A percentile compares a stretch with the other conserved stretches of the same genome.
Conservation (phyloP, 2,113 vertebrate species). For the Ibidorhyncha struthersii region DNA sequence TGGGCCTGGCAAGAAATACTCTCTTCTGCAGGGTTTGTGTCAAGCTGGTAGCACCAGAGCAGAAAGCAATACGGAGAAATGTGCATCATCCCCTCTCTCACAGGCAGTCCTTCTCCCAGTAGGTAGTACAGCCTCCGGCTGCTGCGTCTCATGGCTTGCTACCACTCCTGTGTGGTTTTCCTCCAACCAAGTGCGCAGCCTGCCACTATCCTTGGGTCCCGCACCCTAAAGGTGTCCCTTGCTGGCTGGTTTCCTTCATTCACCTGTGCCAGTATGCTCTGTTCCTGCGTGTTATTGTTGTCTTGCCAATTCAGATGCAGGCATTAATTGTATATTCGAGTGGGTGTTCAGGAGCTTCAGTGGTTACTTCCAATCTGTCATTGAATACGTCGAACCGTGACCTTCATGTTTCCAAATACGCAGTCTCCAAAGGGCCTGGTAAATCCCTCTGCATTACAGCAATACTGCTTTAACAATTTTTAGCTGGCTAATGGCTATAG, state of each 20-base stretch:
- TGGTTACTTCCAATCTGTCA: neutral
- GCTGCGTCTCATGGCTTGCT: neutral
- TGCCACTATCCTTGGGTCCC: neutral
- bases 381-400: neutral
- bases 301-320: neutral
- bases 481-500: neutral
- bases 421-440: neutral
- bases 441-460: neutral
- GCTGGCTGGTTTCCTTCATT: neutral
- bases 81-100: neutral
- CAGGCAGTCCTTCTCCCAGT: rapidly evolving
- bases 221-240: neutral
- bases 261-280: rapidly evolving
- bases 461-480: neutral
- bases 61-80: neutral
- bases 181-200: neutral
- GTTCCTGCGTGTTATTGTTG: neutral
- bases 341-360: neutral
- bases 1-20: neutral
- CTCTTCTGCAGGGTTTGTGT: neutral
- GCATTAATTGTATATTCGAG: neutral
- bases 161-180: neutral
- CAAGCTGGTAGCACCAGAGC: neutral
- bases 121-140: neutral
- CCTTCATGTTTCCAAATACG: neutral